A percentile compares a stretch with the other conserved stretches of the same genome.
Conservation (phyloP, 2,113 vertebrate species). For the Mustela nigripes region DNA sequence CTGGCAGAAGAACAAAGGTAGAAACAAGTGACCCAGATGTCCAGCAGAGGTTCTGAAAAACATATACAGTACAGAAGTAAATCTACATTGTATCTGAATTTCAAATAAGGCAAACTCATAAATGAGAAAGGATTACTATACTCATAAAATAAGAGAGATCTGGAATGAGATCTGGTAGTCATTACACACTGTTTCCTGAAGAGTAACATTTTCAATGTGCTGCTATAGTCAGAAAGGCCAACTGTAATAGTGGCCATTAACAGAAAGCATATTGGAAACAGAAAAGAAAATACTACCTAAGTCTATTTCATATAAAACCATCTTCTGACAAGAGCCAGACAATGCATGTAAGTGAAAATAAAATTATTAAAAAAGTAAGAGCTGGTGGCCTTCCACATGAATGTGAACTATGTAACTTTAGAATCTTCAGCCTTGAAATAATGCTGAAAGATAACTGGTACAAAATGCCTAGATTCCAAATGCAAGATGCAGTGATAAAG, state of each 20-base stretch:
- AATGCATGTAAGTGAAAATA: slow-evolving; percentile 63
- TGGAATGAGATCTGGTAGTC: slow-evolving; percentile 70
- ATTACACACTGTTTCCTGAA: slow-evolving; percentile 65
- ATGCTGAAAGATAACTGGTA: slow-evolving; percentile 41
- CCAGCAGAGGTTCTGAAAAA: slow-evolving; percentile 66
- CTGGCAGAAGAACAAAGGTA: slow-evolving; percentile 70
- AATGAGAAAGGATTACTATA: slow-evolving; percentile 67
- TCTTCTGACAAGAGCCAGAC: slow-evolving; percentile 67
- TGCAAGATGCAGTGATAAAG: background rate
- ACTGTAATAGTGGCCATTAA: slow-evolving; percentile 53
- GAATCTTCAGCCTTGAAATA: slow-evolving; percentile 23
- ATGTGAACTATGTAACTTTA: slow-evolving; percentile 31
- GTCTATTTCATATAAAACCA: slow-evolving; percentile 57
- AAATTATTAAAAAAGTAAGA: slow-evolving; percentile 52
- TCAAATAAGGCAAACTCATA: slow-evolving; percentile 74
- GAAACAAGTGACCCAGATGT: slow-evolving; percentile 66
- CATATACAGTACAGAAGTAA: slow-evolving; percentile 63
- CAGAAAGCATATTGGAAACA: slow-evolving; percentile 66
- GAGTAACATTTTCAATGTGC: slow-evolving; percentile 42
- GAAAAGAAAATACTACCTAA: slow-evolving; percentile 53
- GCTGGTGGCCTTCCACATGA: background rate
- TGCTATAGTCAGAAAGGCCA: slow-evolving; percentile 59
- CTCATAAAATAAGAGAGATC: slow-evolving; percentile 63
- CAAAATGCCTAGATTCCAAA: background rate
- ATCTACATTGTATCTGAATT: slow-evolving; percentile 59